Conservation (phyloP, 1,140 invertebrate genomes). For the Sarcophaga peregrina region DNA sequence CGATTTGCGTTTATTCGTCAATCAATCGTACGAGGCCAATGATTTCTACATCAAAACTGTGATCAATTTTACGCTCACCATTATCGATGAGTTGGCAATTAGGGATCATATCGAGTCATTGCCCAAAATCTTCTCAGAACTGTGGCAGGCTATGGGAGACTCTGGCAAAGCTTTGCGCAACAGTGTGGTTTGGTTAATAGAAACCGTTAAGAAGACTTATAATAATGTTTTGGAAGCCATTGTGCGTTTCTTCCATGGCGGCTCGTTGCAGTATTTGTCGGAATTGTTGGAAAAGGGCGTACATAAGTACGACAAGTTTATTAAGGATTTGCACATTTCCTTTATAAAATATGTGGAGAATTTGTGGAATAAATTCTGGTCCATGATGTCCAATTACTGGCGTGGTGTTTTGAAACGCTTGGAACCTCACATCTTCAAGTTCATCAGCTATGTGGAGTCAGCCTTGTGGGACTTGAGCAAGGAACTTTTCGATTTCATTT, state of each 20-base stretch:
- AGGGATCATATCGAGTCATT: slow-evolving; percentile 79
- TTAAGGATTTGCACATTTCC: slow-evolving; percentile 80
- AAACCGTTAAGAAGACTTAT: slow-evolving; percentile 78
- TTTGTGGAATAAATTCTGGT: slow-evolving; percentile 75
- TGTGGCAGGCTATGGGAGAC: slow-evolving; percentile 85
- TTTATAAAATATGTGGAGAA: slow-evolving; percentile 80
- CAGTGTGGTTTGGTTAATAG: slow-evolving; percentile 79
- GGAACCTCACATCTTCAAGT: slow-evolving; percentile 80
- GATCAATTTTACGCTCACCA: slow-evolving; percentile 73
- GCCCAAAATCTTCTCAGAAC: slow-evolving; percentile 81
- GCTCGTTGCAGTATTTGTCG: slow-evolving; percentile 76
- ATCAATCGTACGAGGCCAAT: slow-evolving; percentile 81
- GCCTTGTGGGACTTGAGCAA: slow-evolving; percentile 78
- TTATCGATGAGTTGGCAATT: slow-evolving; percentile 82
- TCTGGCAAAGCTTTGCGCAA: slow-evolving; percentile 81
- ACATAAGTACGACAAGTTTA: slow-evolving; percentile 80
- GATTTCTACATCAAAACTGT: slow-evolving; percentile 86
- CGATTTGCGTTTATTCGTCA: slow-evolving; percentile 76
- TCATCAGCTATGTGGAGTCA: slow-evolving; percentile 79
- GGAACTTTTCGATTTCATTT: slow-evolving; percentile 82
- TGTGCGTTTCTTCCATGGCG: slow-evolving; percentile 76
- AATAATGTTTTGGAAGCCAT: slow-evolving; percentile 76
- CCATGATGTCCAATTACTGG: slow-evolving; percentile 75
- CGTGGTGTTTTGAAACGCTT: slow-evolving; percentile 75
- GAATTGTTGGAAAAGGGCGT: slow-evolving; percentile 75